Conservation (phyloP, 2,113 vertebrate genomes). For the Pterocles gutturalis region DNA sequence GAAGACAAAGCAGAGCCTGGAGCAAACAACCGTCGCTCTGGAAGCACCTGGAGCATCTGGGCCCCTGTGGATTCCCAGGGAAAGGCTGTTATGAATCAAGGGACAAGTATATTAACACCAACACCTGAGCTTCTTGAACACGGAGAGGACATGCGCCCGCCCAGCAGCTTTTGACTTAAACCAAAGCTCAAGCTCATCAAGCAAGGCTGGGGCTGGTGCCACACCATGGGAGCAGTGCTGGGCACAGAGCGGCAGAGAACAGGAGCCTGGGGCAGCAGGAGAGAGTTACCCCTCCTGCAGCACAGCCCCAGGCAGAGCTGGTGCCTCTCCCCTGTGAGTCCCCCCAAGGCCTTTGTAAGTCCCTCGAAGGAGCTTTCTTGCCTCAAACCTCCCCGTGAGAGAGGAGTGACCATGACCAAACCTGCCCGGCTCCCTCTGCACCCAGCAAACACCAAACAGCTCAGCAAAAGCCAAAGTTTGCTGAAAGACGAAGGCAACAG, state of each 20-base stretch:
- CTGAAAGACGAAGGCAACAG: background rate
- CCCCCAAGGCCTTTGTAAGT: background rate
- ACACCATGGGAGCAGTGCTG: accelerated
- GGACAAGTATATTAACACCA: too few species aligned
- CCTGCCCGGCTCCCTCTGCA: accelerated
- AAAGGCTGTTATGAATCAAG: background rate
- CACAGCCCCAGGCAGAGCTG: background rate
- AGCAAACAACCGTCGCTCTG: background rate
- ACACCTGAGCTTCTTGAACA: background rate
- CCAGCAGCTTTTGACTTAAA: background rate
- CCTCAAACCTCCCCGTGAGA: background rate
- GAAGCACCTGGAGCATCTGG: background rate
- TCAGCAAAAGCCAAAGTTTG: accelerated
- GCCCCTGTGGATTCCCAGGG: background rate
- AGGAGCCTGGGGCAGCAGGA: accelerated
- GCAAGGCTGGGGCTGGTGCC: background rate
- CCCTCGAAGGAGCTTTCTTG: background rate
- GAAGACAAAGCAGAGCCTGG: background rate
- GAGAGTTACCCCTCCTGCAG: background rate
- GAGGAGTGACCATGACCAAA: background rate
- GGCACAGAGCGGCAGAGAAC: background rate
- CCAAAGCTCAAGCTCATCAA: background rate
- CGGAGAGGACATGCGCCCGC: background rate
- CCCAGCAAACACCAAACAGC: accelerated
- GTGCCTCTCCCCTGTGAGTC: background rate